These are phyloP conservation scores for Felis chaus DNA, from an alignment of 2,113 vertebrate genomes.

Conservation along the genomic window DNA sequence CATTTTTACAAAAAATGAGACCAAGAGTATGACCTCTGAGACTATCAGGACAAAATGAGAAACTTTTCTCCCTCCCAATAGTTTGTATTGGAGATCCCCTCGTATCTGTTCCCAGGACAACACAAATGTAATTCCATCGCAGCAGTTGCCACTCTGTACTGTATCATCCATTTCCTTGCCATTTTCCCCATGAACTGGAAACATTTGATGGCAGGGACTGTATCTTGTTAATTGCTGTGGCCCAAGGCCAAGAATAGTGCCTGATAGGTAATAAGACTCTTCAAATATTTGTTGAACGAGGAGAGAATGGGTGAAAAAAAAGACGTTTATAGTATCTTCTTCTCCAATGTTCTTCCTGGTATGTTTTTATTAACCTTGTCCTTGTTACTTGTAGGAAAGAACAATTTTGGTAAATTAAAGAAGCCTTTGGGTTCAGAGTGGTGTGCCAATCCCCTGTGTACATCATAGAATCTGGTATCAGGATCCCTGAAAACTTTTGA, in stretches of 20 bases:
- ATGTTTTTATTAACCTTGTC: background rate
- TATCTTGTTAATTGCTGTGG: background rate
- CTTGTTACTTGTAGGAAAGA: background rate
- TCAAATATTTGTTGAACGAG: background rate
- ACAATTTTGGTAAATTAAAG: background rate
- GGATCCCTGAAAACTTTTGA: background rate
- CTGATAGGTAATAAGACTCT: background rate
- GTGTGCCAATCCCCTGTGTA: background rate
- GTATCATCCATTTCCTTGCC: background rate
- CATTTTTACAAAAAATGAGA: background rate
- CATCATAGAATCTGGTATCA: background rate
- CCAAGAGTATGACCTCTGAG: background rate
- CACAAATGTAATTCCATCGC: background rate
- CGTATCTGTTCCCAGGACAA: background rate
- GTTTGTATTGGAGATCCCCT: background rate
- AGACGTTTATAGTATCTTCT: background rate
- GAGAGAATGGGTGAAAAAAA: background rate
- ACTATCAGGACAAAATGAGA: background rate
- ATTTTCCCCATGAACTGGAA: background rate
- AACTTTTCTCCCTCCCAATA: background rate
- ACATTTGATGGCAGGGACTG: background rate
- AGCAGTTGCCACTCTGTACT: background rate
- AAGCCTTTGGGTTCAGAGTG: background rate
- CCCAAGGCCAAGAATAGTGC: background rate
- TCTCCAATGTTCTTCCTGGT: background rate